Evolutionary conservation across 2,888 invertebrate species (phyloP), one percentile per base, ranked within the genome.

Genomic region (Apamea sordens): DNA sequence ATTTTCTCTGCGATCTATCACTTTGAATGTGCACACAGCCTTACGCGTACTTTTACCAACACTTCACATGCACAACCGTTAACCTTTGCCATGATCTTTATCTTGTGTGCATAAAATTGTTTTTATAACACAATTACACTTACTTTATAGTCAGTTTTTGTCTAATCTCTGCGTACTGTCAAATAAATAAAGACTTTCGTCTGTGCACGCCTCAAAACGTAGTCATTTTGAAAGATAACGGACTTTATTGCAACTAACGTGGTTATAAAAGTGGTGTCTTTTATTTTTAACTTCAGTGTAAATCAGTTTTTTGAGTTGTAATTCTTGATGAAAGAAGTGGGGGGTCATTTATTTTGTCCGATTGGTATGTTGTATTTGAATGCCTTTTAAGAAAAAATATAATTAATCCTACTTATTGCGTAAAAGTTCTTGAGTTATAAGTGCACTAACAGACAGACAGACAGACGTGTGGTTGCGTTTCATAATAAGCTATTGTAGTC

Each of bases 11-110:
- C 44, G 5, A 64, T 71, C 32, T 21, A 76, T 77, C 71, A 87
- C 68, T 67, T 59, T n/a, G 53, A 65, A 59, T 79, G 86, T 72
- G 67, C 63, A 59, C 82, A 64, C 77, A n/a, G 74, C 87, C 76
- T 88, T 87, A 85, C 41, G 47, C 41, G 28, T 28, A 85, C 79
- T 86, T 83, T 85, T 83, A 78, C 82, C 78, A 56, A 77, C 82
- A 69, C 73, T 89, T 89, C 84, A 84, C 87, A 84, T 86, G 77
- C 73, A 59, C 72, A 80, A 80, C 82, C 79, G 84, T 88, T 88
- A 84, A 90, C 90, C 90, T 90, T 90, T 90, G 76, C 74, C 86
- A 13, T 47, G 86, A 90, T 90, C 73, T 15, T 83, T 83, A 90
- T 90, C 90, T 85, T 61, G n/a, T 72, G 75, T 76, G 69, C 75